Conservation (phyloP, 2,888 invertebrate species). For the Silvanus unidentatus region DNA sequence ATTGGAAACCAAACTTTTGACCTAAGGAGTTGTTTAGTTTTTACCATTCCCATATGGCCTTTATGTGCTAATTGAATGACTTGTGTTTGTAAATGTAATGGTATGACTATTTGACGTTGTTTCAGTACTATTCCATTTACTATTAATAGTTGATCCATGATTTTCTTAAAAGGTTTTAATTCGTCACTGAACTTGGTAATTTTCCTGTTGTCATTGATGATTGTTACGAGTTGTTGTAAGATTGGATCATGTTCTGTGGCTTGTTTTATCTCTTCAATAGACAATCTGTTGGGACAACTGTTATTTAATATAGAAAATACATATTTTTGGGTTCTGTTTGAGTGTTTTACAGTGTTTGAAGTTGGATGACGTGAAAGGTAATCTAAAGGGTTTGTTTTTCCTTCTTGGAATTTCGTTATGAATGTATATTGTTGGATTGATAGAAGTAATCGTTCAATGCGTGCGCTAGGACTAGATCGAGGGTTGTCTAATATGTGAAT, state of each 20-base stretch:
- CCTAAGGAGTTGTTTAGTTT: no score
- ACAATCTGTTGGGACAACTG: background rate
- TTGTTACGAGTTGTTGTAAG: background rate
- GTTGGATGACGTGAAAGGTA: slow-evolving; percentile 5
- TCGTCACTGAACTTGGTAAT: no score
- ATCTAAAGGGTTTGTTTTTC: slow-evolving; percentile 6
- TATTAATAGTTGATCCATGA: slow-evolving; percentile 4
- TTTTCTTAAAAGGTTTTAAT: slow-evolving; percentile 5
- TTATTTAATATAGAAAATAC: background rate
- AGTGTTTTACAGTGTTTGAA: background rate
- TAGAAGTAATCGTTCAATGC: slow-evolving; percentile 8
- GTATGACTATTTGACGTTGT: slow-evolving; percentile 5
- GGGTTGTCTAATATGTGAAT: slow-evolving; percentile 8
- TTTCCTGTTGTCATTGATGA: background rate
- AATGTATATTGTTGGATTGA: slow-evolving; percentile 8
- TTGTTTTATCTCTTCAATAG: background rate
- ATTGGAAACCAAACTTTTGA: background rate
- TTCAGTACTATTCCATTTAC: slow-evolving; percentile 6
- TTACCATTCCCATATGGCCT: slow-evolving; percentile 15
- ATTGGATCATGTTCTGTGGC: background rate
- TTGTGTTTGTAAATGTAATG: slow-evolving; percentile 3
- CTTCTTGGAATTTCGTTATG: slow-evolving; percentile 1
- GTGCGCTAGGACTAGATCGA: slow-evolving; percentile 5
- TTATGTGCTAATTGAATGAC: slow-evolving; percentile 15
- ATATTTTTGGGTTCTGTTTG: no score